These are phyloP conservation scores for Biston betularia DNA, from an alignment of 2,888 invertebrate species.

Conservation along the genomic window DNA sequence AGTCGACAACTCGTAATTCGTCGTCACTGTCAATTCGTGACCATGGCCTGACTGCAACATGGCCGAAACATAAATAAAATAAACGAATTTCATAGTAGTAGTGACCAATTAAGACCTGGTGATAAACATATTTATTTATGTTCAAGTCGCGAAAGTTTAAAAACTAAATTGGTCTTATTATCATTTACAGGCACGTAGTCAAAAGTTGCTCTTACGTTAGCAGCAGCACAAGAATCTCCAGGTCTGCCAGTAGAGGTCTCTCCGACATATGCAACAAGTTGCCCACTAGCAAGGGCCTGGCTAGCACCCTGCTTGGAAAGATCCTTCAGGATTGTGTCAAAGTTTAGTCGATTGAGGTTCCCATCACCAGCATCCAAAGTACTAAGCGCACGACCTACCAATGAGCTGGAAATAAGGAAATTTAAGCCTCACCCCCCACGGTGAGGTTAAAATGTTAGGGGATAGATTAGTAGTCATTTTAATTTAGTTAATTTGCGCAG, in stretches of 20 bases:
- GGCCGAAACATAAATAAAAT: no score
- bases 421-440: background rate
- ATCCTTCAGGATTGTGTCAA: constrained; percentile 2
- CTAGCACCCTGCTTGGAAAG: background rate
- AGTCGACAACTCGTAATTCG: no score
- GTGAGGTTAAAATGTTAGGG: no score
- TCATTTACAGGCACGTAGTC: background rate
- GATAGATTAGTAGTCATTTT: no score
- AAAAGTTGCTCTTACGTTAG: background rate
- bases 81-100: no score
- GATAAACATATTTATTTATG: no score
- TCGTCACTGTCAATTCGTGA: no score
- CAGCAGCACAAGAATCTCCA: constrained; percentile 6
- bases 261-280: background rate
- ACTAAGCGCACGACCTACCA: background rate
- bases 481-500: no score
- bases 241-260: background rate
- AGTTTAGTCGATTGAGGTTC: background rate
- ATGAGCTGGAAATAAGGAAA: constrained; percentile 4
- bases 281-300: constrained; percentile 5
- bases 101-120: no score
- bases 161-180: no score
- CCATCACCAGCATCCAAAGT: background rate
- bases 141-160: no score
- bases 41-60: no score